Evolutionary conservation across 2,113 vertebrate genomes (phyloP).

Genomic region (Bombycilla garrulus): DNA sequence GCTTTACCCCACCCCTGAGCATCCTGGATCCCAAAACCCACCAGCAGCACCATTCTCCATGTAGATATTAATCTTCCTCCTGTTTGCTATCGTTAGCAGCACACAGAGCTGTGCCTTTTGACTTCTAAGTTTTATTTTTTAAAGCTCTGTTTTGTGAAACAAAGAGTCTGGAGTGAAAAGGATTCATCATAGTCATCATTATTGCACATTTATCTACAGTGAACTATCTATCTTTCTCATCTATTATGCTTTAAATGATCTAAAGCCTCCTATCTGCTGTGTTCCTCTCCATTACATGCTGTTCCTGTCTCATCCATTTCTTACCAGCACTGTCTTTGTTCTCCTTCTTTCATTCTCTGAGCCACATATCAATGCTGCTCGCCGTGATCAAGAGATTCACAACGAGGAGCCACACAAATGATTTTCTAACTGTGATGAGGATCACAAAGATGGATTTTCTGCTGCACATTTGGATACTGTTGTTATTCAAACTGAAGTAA

Average conservation of each 20-base stretch:
- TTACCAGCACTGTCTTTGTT: slow-evolving; percentile 46
- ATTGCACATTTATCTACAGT: slow-evolving; percentile 39
- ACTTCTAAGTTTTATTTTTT: not conserved
- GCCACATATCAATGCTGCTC: slow-evolving; percentile 34
- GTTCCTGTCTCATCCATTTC: not conserved
- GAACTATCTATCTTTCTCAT: slow-evolving; percentile 31
- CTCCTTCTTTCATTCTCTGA: slow-evolving; percentile 57
- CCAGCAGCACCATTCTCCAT: not conserved
- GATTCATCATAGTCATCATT: slow-evolving; percentile 54
- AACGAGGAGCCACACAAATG: slow-evolving; percentile 15
- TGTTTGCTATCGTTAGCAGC: not conserved
- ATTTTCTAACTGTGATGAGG: slow-evolving; percentile 19
- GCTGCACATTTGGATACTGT: not conserved
- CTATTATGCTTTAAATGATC: slow-evolving; percentile 54
- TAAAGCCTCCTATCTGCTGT: slow-evolving; percentile 38
- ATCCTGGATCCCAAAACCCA: not conserved
- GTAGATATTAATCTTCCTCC: not conserved
- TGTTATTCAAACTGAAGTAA: slow-evolving; percentile 21
- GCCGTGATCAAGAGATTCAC: not conserved
- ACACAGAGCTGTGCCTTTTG: not conserved
- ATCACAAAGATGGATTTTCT: not conserved
- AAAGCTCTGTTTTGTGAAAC: not conserved
- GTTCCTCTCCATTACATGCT: slow-evolving; percentile 53
- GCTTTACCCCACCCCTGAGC: not conserved
- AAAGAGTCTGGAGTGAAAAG: not conserved